A percentile compares a stretch with the other conserved stretches of the same genome.
Conservation (phyloP, 2,113 vertebrate genomes). For the Myotis brandtii region DNA sequence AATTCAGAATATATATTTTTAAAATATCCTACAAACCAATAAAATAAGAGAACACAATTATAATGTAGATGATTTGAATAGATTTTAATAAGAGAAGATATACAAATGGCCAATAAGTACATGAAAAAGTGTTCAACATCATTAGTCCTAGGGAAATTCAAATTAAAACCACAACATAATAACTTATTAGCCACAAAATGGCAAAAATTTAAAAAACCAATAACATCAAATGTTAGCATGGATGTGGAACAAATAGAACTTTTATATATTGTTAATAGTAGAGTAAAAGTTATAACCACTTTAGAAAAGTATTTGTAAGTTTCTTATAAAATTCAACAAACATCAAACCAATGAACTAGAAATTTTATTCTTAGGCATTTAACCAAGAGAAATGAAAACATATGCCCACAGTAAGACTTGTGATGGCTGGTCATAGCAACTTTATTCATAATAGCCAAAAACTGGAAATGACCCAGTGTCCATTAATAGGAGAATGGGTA, state of each 20-base stretch:
- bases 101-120: background rate
- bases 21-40: background rate
- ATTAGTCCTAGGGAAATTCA: background rate
- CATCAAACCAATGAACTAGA: background rate
- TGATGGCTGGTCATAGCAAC: background rate
- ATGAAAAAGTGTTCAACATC: background rate
- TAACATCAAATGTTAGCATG: too few species aligned
- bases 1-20: conserved; percentile 5
- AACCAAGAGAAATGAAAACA: too few species aligned
- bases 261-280: background rate
- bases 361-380: background rate
- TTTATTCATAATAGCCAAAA: background rate
- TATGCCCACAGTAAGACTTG: background rate
- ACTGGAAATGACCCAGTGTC: background rate
- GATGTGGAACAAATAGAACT: background rate
- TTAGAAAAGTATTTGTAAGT: conserved; percentile 8
- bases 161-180: background rate
- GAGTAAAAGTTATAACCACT: background rate
- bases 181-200: background rate
- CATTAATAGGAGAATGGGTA: background rate
- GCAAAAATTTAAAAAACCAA: background rate
- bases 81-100: background rate
- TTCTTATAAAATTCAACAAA: conserved; percentile 48
- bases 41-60: background rate
- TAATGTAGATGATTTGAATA: background rate